phyloP scores from a whole-genome alignment of 2,797 vertebrate species.

The Pempheris klunzingeri region DNA sequence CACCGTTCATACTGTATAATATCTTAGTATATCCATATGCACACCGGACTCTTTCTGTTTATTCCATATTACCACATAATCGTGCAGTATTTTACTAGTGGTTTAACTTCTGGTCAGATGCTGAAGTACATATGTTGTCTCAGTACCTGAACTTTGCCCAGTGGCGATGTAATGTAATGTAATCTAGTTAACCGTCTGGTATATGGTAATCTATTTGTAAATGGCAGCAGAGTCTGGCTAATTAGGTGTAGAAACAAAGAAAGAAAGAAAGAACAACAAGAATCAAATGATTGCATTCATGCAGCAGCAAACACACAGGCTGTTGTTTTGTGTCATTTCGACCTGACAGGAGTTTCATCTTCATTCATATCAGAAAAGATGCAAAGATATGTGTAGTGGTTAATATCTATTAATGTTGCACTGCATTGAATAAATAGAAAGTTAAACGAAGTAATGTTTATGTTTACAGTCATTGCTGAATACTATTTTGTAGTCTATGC shows the following conservation, averaged over 20 bases:
- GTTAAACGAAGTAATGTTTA: not conserved
- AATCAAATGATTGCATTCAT: not conserved
- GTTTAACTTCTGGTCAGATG: too few species aligned
- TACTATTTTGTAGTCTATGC: not conserved
- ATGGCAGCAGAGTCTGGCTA: not conserved
- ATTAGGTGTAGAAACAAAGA: not conserved
- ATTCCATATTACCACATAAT: too few species aligned
- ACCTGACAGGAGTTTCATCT: constrained; percentile 3
- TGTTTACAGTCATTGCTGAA: not conserved
- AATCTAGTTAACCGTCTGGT: too few species aligned
- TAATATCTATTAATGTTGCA: not conserved
- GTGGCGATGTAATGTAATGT: too few species aligned
- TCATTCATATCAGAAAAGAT: not conserved
- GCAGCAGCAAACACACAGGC: not conserved
- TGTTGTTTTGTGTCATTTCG: not conserved
- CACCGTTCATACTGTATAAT: too few species aligned
- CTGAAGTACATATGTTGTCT: too few species aligned
- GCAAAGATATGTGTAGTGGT: not conserved
- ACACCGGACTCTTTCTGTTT: too few species aligned
- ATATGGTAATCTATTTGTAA: not conserved
- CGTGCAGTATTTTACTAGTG: too few species aligned
- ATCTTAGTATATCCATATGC: too few species aligned
- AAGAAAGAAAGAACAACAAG: not conserved
- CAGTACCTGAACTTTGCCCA: too few species aligned
- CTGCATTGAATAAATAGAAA: not conserved